Conservation (phyloP, 2,797 vertebrate species). For the Aulostomus chinensis region DNA sequence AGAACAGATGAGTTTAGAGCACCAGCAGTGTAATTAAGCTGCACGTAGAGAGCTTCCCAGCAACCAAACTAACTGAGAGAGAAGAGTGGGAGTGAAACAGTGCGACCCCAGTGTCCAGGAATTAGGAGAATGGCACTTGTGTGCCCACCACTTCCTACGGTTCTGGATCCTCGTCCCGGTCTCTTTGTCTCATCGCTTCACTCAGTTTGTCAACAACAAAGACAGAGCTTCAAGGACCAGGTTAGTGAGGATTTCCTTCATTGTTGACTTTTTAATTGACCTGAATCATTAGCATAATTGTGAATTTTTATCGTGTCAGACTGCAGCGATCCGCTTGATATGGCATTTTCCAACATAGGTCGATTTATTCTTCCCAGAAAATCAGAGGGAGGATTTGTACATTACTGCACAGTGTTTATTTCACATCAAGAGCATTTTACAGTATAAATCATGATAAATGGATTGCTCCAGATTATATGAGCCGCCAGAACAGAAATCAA, state of each 20-base stretch:
- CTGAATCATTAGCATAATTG: background rate
- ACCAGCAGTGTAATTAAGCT: constrained; percentile 3
- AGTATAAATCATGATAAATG: too few relatives aligned
- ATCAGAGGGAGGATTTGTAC: background rate
- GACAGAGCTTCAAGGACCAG: constrained; percentile 52
- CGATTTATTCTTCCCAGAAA: too few relatives aligned
- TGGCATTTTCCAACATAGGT: too few relatives aligned
- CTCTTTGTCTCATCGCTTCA: constrained; percentile 39
- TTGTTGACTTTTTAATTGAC: background rate
- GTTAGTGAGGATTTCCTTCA: constrained; percentile 59
- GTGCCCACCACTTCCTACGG: constrained; percentile 75
- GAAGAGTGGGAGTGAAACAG: constrained; percentile 78
- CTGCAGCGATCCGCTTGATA: too few relatives aligned
- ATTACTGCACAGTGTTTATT: too few relatives aligned
- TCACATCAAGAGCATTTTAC: too few relatives aligned
- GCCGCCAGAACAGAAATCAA: too few relatives aligned
- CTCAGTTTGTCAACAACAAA: constrained; percentile 41
- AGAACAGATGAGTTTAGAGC: too few relatives aligned
- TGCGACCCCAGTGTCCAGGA: constrained; percentile 74
- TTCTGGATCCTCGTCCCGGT: constrained; percentile 32
- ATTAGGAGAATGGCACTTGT: constrained; percentile 79
- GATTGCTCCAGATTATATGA: too few relatives aligned
- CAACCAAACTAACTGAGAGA: constrained; percentile 25
- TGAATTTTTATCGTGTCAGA: too few relatives aligned
- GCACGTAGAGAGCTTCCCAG: constrained; percentile 30